phyloP scores from a whole-genome alignment of 1,140 invertebrate genomes.

The Chrysopa pallens region DNA sequence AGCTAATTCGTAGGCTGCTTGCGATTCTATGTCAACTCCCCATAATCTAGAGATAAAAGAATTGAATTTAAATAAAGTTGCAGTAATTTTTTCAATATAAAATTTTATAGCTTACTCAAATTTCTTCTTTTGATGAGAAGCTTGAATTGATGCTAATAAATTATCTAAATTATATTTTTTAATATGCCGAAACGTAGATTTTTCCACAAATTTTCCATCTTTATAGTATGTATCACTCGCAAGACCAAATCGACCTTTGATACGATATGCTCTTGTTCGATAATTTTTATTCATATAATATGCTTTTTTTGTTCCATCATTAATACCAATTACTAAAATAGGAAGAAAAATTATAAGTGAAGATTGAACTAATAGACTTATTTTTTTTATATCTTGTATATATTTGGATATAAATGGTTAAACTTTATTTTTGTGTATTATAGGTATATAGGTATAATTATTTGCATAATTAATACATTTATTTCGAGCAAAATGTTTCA shows the following conservation, averaged over 20 bases:
- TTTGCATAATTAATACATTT: no score
- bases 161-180: conserved; percentile 43
- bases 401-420: no score
- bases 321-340: conserved; percentile 50
- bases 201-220: conserved; percentile 52
- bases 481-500: no score
- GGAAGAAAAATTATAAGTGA: no score
- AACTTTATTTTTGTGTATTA: no score
- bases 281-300: conserved; percentile 31
- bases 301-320: conserved; percentile 35
- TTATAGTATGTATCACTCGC: conserved; percentile 57
- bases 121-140: conserved; percentile 65
- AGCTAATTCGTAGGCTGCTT: conserved; percentile 78
- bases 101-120: conserved; percentile 47
- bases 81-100: conserved; percentile 2
- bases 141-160: conserved; percentile 55
- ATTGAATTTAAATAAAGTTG: conserved; percentile 3
- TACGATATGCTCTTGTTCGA: conserved; percentile 47
- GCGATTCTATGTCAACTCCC: conserved; percentile 63
- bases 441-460: no score
- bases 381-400: no score
- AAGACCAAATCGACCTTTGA: conserved; percentile 60
- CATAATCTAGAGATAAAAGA: conserved; percentile 34
- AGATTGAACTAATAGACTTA: no score
- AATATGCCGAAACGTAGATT: conserved; percentile 51